Percentiles rank a stretch among this genome's conserved stretches.
Conservation (phyloP, 2,113 vertebrate species). For the Elachura formosa region DNA sequence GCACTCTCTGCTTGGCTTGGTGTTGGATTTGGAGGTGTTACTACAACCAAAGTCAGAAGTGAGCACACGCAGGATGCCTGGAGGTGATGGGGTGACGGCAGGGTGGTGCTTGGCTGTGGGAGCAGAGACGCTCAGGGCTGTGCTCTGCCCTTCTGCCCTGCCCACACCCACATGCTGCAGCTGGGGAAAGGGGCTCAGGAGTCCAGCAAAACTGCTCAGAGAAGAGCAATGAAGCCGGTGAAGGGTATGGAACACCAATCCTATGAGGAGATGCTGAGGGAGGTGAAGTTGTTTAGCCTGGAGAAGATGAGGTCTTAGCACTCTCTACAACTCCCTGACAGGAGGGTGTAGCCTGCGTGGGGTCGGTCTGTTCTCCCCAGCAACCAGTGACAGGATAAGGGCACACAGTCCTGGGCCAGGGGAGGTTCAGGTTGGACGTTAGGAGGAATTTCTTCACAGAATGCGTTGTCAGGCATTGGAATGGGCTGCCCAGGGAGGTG, state of each 20-base stretch:
- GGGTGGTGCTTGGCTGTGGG: fast-evolving
- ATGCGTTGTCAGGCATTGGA: neutral
- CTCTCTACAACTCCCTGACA: neutral
- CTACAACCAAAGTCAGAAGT: neutral
- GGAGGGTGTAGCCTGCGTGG: neutral
- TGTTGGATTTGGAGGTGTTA: neutral
- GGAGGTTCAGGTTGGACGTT: neutral
- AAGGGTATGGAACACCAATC: neutral
- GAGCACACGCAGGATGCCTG: fast-evolving
- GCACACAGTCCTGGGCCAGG: neutral
- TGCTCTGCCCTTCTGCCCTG: neutral
- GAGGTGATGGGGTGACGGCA: neutral
- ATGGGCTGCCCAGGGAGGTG: neutral
- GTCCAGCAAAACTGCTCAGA: neutral
- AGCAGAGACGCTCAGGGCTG: neutral
- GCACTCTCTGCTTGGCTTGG: fast-evolving
- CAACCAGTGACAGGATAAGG: neutral
- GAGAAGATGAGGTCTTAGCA: neutral
- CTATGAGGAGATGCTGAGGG: neutral
- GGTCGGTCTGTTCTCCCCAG: neutral
- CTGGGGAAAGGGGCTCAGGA: fast-evolving
- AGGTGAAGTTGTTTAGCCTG: neutral
- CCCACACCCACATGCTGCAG: fast-evolving
- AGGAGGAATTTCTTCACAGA: neutral
- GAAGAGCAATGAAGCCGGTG: neutral